These are phyloP conservation scores for Fulmarus glacialis DNA, from an alignment of 2,113 vertebrate genomes.

Conservation along the genomic window DNA sequence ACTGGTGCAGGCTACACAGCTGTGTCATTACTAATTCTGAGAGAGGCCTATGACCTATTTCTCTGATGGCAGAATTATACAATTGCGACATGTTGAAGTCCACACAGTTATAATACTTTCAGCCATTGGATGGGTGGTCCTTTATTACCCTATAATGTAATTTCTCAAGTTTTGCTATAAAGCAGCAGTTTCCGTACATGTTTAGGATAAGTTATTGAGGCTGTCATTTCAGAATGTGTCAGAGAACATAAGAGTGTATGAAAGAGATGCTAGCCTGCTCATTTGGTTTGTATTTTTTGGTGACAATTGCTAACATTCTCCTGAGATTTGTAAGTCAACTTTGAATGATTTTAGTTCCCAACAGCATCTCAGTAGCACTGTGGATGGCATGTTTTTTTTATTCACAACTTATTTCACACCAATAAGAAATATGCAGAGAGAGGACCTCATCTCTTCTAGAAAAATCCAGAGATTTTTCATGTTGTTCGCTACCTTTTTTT, in stretches of 20 bases:
- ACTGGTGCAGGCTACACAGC: neutral
- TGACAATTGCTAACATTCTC: neutral
- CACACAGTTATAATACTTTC: neutral
- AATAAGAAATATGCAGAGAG: neutral
- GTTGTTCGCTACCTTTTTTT: neutral
- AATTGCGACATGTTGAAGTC: neutral
- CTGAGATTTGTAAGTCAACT: neutral
- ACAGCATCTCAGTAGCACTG: neutral
- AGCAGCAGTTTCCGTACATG: neutral
- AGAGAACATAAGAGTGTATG: neutral
- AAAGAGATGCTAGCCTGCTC: neutral
- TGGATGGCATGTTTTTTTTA: neutral
- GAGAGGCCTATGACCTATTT: neutral
- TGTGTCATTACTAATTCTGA: neutral
- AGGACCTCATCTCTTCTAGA: neutral
- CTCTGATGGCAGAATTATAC: neutral
- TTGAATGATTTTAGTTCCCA: neutral
- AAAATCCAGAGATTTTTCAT: neutral
- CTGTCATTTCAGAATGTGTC: neutral
- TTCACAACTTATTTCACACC: neutral
- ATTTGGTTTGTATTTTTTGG: neutral
- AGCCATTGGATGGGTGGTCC: neutral
- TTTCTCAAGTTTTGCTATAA: neutral
- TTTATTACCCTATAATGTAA: neutral
- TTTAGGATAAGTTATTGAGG: neutral